Percentiles rank a stretch among this genome's conserved stretches.
These are phyloP conservation scores for Aleadryas rufinucha DNA, from an alignment of 2,113 vertebrate genomes.

Conservation along the genomic window DNA sequence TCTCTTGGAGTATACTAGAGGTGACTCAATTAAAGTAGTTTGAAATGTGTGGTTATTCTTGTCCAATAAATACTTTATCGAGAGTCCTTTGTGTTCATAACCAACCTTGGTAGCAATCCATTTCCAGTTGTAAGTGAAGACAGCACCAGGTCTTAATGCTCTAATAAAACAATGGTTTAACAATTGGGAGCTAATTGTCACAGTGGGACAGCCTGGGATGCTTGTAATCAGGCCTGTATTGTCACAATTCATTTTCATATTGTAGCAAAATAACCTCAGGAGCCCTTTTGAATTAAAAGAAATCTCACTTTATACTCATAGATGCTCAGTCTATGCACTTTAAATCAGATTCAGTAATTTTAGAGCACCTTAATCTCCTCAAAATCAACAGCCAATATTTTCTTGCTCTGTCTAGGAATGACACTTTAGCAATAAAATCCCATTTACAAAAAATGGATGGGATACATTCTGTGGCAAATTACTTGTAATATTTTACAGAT, in stretches of 20 bases:
- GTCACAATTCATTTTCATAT: slow-evolving; percentile 76
- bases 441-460: slow-evolving; percentile 36
- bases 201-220: slow-evolving; percentile 66
- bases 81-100: slow-evolving; percentile 41
- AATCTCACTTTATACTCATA: slow-evolving; percentile 30
- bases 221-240: slow-evolving; percentile 69
- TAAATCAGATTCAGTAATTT: slow-evolving; percentile 60
- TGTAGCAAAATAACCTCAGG: slow-evolving; percentile 74
- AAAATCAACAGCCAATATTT: slow-evolving; percentile 42
- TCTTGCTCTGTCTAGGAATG: slow-evolving; percentile 11
- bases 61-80: slow-evolving; percentile 52
- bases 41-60: slow-evolving; percentile 48
- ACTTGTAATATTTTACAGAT: slow-evolving; percentile 52
- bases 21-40: slow-evolving; percentile 54
- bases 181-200: slow-evolving; percentile 77
- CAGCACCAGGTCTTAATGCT: slow-evolving; percentile 50
- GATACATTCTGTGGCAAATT: slow-evolving; percentile 21
- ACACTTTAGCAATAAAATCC: slow-evolving; percentile 16
- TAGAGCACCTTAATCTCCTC: slow-evolving; percentile 43
- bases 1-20: slow-evolving; percentile 7
- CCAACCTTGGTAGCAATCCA: slow-evolving; percentile 41
- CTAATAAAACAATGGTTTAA: slow-evolving; percentile 73
- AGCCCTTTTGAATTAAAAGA: slow-evolving; percentile 58
- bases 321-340: slow-evolving; percentile 27
- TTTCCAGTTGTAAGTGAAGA: slow-evolving; percentile 65